These are phyloP conservation scores for Numenius arquata DNA, from an alignment of 2,113 vertebrate genomes.

Conservation along the genomic window DNA sequence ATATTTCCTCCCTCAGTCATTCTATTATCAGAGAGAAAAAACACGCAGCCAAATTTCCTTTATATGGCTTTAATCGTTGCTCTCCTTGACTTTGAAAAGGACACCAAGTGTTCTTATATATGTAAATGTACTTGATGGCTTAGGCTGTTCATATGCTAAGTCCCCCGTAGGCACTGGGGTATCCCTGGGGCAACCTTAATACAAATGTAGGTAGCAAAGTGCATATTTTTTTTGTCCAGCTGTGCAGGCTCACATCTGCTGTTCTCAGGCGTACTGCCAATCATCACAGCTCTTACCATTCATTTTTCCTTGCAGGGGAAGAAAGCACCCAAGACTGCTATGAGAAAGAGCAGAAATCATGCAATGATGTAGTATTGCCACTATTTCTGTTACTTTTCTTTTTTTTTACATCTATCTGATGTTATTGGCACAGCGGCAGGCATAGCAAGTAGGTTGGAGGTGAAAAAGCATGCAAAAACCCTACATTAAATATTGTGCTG, in stretches of 20 bases:
- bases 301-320: neutral
- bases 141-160: neutral
- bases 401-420: neutral
- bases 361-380: neutral
- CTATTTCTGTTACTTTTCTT: neutral
- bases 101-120: constrained; percentile 10
- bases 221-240: constrained; percentile 22
- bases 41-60: constrained; percentile 1
- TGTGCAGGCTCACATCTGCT: constrained; percentile 42
- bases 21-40: constrained; percentile 13
- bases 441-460: neutral
- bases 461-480: neutral
- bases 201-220: constrained; percentile 21
- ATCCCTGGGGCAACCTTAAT: constrained; percentile 16
- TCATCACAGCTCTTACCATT: neutral
- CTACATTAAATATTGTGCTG: neutral
- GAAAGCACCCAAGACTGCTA: neutral
- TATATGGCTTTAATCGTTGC: neutral
- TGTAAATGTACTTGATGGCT: neutral
- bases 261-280: constrained; percentile 18
- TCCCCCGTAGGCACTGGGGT: neutral
- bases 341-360: neutral
- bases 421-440: neutral
- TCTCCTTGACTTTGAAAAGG: constrained; percentile 26
- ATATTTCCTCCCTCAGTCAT: constrained; percentile 13